phyloP scores from a whole-genome alignment of 2,888 invertebrate genomes.

The Mamestra brassicae region DNA sequence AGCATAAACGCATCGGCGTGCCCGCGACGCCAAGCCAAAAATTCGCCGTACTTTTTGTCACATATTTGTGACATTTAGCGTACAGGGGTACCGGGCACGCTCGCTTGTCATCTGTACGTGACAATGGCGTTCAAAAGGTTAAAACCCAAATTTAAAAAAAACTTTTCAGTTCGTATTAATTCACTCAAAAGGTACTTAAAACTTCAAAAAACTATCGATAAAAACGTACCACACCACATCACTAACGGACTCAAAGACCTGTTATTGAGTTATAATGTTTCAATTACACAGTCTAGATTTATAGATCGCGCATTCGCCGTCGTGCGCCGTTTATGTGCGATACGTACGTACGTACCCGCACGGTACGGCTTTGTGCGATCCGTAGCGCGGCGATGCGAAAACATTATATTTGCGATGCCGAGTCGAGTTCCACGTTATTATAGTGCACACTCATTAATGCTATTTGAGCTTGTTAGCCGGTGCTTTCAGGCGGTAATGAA shows the following conservation, averaged over 20 bases:
- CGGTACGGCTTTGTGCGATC: constrained; percentile 27
- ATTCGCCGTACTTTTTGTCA: too few species aligned
- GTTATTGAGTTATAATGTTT: constrained; percentile 68
- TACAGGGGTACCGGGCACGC: too few species aligned
- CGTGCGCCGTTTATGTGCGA: constrained; percentile 26
- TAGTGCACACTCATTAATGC: constrained; percentile 19
- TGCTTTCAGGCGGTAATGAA: constrained; percentile 18
- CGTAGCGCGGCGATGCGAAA: constrained; percentile 5
- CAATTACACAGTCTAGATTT: constrained; percentile 64
- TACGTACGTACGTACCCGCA: constrained; percentile 13
- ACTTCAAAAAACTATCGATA: constrained; percentile 42
- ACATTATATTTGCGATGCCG: constrained; percentile 19
- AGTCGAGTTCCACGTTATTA: constrained; percentile 13
- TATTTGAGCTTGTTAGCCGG: constrained; percentile 30
- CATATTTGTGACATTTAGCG: too few species aligned
- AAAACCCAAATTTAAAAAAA: too few species aligned
- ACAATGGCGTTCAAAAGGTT: too few species aligned
- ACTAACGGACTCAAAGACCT: constrained; percentile 49
- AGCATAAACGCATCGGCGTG: too few species aligned
- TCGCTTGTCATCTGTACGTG: too few species aligned
- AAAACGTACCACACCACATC: constrained; percentile 39
- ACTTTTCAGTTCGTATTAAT: too few species aligned
- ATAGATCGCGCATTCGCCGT: constrained; percentile 47
- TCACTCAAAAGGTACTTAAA: too few species aligned
- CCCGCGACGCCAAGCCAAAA: too few species aligned